A percentile compares a stretch with the other conserved stretches of the same genome.
phyloP scores from a whole-genome alignment of 2,888 invertebrate species.

The Therioaphis trifolii region DNA sequence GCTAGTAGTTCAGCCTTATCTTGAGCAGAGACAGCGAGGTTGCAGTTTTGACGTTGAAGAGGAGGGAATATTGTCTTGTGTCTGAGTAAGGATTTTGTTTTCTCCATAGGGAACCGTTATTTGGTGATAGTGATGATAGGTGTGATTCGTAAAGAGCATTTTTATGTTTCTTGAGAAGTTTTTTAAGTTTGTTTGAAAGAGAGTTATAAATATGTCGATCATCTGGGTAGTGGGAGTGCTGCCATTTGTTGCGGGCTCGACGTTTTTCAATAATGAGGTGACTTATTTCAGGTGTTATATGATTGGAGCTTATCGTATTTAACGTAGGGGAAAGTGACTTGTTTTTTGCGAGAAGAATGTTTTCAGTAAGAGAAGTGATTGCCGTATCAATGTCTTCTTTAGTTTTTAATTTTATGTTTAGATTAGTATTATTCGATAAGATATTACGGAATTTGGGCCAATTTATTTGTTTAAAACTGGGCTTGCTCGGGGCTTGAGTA shows the following conservation, averaged over 20 bases:
- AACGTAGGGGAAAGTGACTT: neutral
- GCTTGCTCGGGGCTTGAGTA: slow-evolving; percentile 13
- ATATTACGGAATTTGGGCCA: too few species aligned
- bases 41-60: too few species aligned
- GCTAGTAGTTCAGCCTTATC: too few species aligned
- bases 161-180: slow-evolving; percentile 14
- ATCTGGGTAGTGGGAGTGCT: slow-evolving; percentile 12
- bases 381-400: too few species aligned
- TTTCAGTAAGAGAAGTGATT: too few species aligned
- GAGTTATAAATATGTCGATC: neutral
- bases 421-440: too few species aligned
- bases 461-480: too few species aligned
- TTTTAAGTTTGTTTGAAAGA: slow-evolving; percentile 25
- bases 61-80: too few species aligned
- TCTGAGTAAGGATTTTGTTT: too few species aligned
- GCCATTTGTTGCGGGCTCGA: neutral
- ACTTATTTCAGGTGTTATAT: neutral
- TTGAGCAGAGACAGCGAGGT: too few species aligned
- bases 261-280: neutral
- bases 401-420: too few species aligned
- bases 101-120: slow-evolving; percentile 7
- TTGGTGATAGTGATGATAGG: neutral
- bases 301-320: neutral
- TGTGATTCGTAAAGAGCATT: neutral
- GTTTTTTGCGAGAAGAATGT: neutral